Percentiles rank a stretch among this genome's conserved stretches.
Conservation (phyloP, 2,113 vertebrate species). For the Talpa occidentalis region DNA sequence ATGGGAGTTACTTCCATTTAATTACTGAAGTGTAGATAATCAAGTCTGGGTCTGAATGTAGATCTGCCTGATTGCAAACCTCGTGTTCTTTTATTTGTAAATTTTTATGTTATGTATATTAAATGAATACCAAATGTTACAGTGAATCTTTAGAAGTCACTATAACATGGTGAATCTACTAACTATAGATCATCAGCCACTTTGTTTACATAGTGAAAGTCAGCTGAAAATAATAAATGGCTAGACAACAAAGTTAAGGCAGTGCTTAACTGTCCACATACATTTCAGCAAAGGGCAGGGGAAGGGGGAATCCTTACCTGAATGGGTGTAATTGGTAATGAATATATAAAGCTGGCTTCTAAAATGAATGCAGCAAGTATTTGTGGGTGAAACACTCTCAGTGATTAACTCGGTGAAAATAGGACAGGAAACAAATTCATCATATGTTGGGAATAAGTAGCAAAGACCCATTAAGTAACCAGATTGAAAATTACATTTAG, state of each 20-base stretch:
- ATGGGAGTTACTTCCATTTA: constrained; percentile 16
- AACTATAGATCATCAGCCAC: background rate
- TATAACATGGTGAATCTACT: background rate
- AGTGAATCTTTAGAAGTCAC: background rate
- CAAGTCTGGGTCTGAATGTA: background rate
- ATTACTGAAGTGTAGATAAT: background rate
- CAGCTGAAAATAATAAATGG: constrained; percentile 30
- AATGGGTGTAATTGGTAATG: background rate
- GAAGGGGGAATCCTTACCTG: background rate
- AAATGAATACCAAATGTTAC: constrained; percentile 3
- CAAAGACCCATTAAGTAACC: constrained; percentile 26
- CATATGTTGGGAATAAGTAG: constrained; percentile 29
- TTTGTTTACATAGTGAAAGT: constrained; percentile 49
- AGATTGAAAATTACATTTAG: constrained; percentile 38
- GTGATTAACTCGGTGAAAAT: constrained; percentile 12
- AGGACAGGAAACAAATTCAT: background rate
- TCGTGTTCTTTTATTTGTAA: background rate
- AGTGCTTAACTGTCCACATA: constrained; percentile 7
- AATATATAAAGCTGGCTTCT: constrained; percentile 37
- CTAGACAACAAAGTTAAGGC: constrained; percentile 47
- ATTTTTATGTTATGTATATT: constrained; percentile 10
- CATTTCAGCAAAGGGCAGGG: background rate
- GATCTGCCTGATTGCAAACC: background rate
- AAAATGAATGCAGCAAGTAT: constrained; percentile 1
- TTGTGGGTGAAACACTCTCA: constrained; percentile 25